Evolutionary conservation across 2,113 vertebrate species (phyloP).

Genomic region (Pelvicachromis taeniatus): DNA sequence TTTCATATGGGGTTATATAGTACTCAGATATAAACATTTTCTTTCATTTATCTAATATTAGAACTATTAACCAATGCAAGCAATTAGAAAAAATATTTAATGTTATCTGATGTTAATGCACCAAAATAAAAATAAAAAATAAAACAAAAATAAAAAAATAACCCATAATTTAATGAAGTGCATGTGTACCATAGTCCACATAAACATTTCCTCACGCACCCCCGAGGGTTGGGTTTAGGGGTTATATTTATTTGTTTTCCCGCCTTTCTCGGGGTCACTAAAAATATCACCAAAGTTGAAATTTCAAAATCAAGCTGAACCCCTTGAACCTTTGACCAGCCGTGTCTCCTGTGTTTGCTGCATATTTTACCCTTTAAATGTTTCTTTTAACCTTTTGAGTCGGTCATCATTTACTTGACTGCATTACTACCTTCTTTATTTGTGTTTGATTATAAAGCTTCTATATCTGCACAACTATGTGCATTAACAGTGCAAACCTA

Average conservation of each 20-base stretch:
- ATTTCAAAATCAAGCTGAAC: not conserved
- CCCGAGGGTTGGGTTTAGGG: not conserved
- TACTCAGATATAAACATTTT: not conserved
- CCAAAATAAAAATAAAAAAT: not conserved
- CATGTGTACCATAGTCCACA: not conserved
- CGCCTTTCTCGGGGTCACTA: not conserved
- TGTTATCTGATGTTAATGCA: not conserved
- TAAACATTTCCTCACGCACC: not conserved
- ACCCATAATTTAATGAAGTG: not conserved
- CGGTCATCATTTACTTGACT: not conserved
- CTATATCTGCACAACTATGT: not conserved
- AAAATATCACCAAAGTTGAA: not conserved
- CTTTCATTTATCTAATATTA: fast-evolving
- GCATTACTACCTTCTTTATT: not conserved
- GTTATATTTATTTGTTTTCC: not conserved
- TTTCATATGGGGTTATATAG: not conserved
- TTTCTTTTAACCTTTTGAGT: not conserved
- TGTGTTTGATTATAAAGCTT: not conserved
- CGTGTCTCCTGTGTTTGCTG: not conserved
- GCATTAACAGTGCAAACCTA: not conserved
- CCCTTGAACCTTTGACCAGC: not conserved
- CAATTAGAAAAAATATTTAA: not conserved
- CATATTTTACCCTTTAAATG: not conserved
- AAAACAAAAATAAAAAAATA: too few species aligned
- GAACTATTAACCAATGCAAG: not conserved